Conservation (phyloP, 2,797 vertebrate genomes). For the Pangasius larnaudii region DNA sequence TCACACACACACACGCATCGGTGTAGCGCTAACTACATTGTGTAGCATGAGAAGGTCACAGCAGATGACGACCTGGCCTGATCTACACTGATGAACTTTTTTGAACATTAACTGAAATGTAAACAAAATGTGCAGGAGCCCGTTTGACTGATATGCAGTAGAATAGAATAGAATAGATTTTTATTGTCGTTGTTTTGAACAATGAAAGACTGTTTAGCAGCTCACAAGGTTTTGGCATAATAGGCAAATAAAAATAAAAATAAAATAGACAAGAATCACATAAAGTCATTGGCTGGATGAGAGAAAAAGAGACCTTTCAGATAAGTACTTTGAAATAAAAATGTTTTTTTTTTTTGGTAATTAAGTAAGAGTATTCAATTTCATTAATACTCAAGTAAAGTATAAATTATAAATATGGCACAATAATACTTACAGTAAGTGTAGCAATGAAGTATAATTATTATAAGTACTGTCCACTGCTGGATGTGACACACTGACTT, state of each 20-base stretch:
- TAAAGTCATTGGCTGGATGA: not conserved
- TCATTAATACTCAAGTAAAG: not conserved
- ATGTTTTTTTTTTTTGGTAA: not conserved
- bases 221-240: too few relatives aligned
- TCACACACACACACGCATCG: not conserved
- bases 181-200: too few relatives aligned
- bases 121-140: not conserved
- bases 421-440: not conserved
- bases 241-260: too few relatives aligned
- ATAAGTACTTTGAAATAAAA: not conserved
- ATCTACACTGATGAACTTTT: not conserved
- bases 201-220: too few relatives aligned
- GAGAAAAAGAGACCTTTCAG: not conserved
- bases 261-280: too few relatives aligned
- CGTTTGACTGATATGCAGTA: not conserved
- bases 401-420: too few relatives aligned
- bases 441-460: not conserved
- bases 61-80: not conserved
- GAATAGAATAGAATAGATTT: too few relatives aligned
- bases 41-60: too few relatives aligned
- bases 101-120: not conserved
- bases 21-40: not conserved
- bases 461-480: not conserved
- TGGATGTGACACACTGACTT: not conserved
- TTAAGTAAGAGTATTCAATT: not conserved